These are phyloP conservation scores for Megaptera novaeangliae DNA, from an alignment of 2,113 vertebrate genomes.

Conservation along the genomic window DNA sequence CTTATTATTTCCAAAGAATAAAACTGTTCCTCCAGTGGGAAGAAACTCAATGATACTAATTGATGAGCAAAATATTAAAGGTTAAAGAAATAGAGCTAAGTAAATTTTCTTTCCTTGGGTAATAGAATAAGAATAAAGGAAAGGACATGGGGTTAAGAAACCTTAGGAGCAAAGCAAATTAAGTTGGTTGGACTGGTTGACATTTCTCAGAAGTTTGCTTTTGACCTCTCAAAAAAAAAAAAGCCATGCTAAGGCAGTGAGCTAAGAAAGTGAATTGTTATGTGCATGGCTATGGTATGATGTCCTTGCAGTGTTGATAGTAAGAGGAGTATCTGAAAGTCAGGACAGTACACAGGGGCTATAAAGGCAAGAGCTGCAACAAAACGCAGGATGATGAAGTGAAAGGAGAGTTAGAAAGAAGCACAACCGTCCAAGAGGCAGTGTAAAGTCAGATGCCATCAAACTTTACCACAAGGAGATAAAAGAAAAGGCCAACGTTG, in stretches of 20 bases:
- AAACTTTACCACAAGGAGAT: background rate
- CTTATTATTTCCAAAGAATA: constrained; percentile 33
- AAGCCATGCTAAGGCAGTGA: background rate
- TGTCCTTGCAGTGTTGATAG: background rate
- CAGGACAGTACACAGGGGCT: background rate
- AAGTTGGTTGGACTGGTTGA: background rate
- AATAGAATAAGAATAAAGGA: constrained; percentile 46
- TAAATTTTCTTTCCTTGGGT: background rate
- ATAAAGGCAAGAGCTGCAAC: background rate
- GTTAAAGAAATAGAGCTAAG: background rate
- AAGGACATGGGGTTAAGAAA: constrained; percentile 22
- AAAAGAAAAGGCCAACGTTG: background rate
- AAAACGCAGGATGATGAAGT: background rate
- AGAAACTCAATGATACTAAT: constrained; percentile 30
- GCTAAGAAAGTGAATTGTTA: background rate
- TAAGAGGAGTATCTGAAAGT: background rate
- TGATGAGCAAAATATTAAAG: background rate
- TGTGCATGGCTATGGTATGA: background rate
- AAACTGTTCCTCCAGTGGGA: background rate
- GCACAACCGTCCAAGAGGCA: background rate
- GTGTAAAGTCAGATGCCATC: background rate
- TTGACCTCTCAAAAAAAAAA: background rate
- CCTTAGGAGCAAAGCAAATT: background rate
- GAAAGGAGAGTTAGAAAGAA: background rate
- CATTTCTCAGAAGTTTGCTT: constrained; percentile 27